Evolutionary conservation across 2,113 vertebrate genomes (phyloP).

Genomic region (Tragelaphus imberbis): DNA sequence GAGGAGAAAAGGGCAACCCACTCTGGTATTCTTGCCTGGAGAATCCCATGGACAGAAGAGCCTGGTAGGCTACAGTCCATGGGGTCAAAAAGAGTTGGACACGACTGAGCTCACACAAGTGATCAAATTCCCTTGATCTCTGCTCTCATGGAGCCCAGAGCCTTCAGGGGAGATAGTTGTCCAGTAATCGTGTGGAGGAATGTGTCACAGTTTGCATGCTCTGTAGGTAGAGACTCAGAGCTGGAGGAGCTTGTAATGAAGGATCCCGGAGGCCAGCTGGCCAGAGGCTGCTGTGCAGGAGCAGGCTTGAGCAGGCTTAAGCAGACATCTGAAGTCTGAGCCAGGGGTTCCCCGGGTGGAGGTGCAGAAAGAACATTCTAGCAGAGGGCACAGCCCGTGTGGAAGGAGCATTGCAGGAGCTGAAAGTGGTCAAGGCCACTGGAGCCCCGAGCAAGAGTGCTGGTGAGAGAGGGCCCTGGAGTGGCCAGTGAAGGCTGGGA

Average conservation of each 20-base stretch:
- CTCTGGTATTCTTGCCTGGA: background rate
- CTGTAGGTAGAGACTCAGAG: fast-evolving
- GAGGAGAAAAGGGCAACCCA: background rate
- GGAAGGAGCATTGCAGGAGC: background rate
- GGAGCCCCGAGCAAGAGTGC: fast-evolving
- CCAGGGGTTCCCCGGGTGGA: background rate
- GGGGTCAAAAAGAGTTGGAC: background rate
- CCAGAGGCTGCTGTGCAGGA: background rate
- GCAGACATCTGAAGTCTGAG: background rate
- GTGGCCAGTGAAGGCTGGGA: background rate
- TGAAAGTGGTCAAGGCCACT: background rate
- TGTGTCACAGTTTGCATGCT: fast-evolving
- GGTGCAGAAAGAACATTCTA: background rate
- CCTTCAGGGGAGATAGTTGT: fast-evolving
- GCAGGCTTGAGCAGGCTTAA: background rate
- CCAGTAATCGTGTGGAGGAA: background rate
- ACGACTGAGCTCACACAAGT: background rate
- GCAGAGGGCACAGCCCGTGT: fast-evolving
- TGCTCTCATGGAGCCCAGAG: background rate
- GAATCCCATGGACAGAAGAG: background rate
- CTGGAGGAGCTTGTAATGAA: background rate
- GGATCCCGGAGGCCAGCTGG: fast-evolving
- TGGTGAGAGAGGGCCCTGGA: background rate
- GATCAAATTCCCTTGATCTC: background rate
- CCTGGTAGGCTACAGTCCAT: background rate